These are phyloP conservation scores for Drosophila quinaria DNA, from an alignment of 2,888 invertebrate genomes.

Conservation along the genomic window DNA sequence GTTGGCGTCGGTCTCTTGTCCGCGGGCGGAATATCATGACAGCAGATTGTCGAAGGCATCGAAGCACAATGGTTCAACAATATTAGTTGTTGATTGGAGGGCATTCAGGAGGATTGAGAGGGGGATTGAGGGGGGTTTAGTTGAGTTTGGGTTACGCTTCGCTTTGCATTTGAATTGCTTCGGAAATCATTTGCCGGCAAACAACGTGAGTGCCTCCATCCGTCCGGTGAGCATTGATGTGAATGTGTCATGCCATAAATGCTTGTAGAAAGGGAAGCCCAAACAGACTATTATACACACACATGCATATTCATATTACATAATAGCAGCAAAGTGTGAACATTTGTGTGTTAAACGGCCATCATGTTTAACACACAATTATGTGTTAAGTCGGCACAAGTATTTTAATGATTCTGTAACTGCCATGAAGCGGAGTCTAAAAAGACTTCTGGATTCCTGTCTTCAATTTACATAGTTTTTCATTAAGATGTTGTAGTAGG, in stretches of 20 bases:
- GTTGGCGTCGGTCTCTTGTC: slow-evolving; percentile 27
- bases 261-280: not conserved
- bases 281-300: slow-evolving; percentile 12
- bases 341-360: slow-evolving; percentile 79
- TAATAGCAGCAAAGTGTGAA: slow-evolving; percentile 77
- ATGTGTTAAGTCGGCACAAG: slow-evolving; percentile 58
- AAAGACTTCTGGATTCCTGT: slow-evolving; percentile 6
- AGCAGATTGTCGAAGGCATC: slow-evolving; percentile 72
- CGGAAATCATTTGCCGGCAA: slow-evolving; percentile 71
- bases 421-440: not conserved
- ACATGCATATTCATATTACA: slow-evolving; percentile 30
- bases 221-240: slow-evolving; percentile 55
- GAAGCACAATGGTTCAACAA: slow-evolving; percentile 67
- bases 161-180: slow-evolving; percentile 70
- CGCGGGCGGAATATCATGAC: slow-evolving; percentile 56
- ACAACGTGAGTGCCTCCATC: slow-evolving; percentile 61
- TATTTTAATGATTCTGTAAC: slow-evolving; percentile 48
- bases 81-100: slow-evolving; percentile 57
- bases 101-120: not conserved
- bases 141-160: slow-evolving; percentile 13
- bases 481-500: slow-evolving; percentile 3
- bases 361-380: slow-evolving; percentile 66
- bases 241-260: slow-evolving; percentile 55
- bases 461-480: slow-evolving; percentile 36
- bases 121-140: slow-evolving; percentile 6